Percentiles rank a stretch among this genome's conserved stretches.
phyloP scores from a whole-genome alignment of 2,113 vertebrate genomes.

The Campylorhamphus procurvoides region DNA sequence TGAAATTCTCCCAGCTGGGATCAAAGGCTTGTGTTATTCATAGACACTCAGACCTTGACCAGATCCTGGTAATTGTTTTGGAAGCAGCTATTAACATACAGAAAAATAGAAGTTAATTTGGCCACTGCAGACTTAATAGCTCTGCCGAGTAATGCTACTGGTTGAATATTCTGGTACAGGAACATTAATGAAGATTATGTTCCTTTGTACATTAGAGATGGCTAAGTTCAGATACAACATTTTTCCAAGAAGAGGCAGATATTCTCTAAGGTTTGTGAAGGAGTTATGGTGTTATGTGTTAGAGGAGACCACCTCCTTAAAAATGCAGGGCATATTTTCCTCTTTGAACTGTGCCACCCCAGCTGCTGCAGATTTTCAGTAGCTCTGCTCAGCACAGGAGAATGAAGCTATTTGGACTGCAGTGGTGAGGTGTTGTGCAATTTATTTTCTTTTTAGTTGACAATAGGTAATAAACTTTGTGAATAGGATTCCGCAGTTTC shows the following conservation, averaged over 20 bases:
- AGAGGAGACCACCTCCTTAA: not conserved
- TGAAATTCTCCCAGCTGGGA: not conserved
- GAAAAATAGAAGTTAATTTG: not conserved
- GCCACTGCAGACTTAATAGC: not conserved
- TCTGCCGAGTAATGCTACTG: not conserved
- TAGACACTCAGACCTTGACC: not conserved
- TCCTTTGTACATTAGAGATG: not conserved
- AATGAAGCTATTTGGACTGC: not conserved
- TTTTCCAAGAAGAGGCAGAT: not conserved
- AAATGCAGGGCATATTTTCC: not conserved
- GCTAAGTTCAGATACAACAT: not conserved
- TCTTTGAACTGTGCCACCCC: not conserved
- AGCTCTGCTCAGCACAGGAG: not conserved
- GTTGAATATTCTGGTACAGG: not conserved
- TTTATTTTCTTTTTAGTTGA: not conserved
- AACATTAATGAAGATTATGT: not conserved
- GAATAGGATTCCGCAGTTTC: not conserved
- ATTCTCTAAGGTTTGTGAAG: not conserved
- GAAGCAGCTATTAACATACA: not conserved
- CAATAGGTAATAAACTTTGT: not conserved
- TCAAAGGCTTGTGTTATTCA: not conserved
- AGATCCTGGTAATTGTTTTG: not conserved
- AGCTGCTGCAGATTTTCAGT: not conserved
- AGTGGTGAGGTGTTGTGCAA: not conserved
- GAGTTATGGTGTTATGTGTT: not conserved